Evolutionary conservation across 2,797 vertebrate genomes (phyloP).

Genomic region (Sebastes matsubarae): DNA sequence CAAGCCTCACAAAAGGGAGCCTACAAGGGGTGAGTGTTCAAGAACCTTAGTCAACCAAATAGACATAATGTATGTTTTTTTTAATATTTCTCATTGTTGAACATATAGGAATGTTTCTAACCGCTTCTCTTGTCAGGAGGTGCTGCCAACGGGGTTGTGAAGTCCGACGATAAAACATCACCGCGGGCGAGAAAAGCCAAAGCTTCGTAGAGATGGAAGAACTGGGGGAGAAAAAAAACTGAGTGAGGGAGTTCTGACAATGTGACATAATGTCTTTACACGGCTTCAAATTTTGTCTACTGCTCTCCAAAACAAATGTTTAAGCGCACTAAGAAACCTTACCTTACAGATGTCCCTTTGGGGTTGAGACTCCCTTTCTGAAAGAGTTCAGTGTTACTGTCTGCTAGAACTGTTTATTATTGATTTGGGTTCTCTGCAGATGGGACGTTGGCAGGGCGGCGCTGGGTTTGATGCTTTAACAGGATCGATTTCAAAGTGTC

Average conservation of each 20-base stretch:
- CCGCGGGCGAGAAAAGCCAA: conserved; percentile 86
- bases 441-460: conserved; percentile 29
- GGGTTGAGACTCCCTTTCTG: conserved; percentile 38
- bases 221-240: conserved; percentile 3
- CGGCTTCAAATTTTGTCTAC: conserved; percentile 57
- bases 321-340: conserved; percentile 71
- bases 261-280: conserved; percentile 63
- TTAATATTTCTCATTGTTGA: not conserved
- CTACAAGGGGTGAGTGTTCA: conserved; percentile 75
- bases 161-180: conserved; percentile 82
- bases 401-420: conserved; percentile 45
- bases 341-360: conserved; percentile 41
- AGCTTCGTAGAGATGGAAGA: conserved; percentile 74
- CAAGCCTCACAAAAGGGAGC: conserved; percentile 84
- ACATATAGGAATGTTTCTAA: not conserved
- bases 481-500: conserved; percentile 71
- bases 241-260: conserved; percentile 61
- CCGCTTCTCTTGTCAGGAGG: conserved; percentile 70
- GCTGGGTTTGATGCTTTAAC: conserved; percentile 74
- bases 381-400: conserved; percentile 48
- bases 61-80: not conserved
- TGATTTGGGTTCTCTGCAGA: conserved; percentile 35
- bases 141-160: conserved; percentile 83
- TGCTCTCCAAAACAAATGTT: conserved; percentile 59
- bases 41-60: not conserved